Evolutionary conservation across 2,113 vertebrate genomes (phyloP).

Genomic region (Campylorhamphus procurvoides): DNA sequence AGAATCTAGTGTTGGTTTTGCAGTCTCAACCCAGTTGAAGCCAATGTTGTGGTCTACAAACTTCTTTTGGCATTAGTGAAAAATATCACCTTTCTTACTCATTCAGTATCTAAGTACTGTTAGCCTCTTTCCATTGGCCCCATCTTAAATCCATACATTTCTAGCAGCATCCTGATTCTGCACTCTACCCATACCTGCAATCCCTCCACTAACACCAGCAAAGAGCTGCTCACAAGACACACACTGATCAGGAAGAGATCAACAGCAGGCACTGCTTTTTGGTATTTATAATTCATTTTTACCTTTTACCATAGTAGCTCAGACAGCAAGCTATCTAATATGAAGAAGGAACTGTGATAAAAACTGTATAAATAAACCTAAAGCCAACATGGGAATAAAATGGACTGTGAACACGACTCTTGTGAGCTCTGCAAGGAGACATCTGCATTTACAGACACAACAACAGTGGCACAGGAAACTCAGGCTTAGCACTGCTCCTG

Average conservation of each 20-base stretch:
- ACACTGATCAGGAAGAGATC: not conserved
- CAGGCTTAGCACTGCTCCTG: not conserved
- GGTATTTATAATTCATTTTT: not conserved
- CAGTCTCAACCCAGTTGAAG: not conserved
- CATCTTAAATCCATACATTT: not conserved
- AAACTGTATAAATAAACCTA: not conserved
- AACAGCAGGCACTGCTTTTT: not conserved
- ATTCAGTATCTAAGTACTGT: not conserved
- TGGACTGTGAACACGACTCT: not conserved
- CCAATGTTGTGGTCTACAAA: not conserved
- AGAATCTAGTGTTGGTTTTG: not conserved
- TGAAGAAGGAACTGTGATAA: not conserved
- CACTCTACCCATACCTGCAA: not conserved
- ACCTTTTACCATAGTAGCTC: not conserved
- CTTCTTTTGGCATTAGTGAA: not conserved
- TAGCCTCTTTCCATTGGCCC: not conserved
- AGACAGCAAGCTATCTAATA: not conserved
- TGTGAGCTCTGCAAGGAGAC: not conserved
- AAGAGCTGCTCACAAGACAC: not conserved
- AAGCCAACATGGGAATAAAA: not conserved
- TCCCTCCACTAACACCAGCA: not conserved
- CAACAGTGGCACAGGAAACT: not conserved
- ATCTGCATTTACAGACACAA: not conserved
- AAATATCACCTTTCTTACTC: not conserved
- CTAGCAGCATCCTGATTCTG: not conserved